Evolutionary conservation across 2,888 invertebrate species (phyloP).

Genomic region (Stenolophus ochropezus): DNA sequence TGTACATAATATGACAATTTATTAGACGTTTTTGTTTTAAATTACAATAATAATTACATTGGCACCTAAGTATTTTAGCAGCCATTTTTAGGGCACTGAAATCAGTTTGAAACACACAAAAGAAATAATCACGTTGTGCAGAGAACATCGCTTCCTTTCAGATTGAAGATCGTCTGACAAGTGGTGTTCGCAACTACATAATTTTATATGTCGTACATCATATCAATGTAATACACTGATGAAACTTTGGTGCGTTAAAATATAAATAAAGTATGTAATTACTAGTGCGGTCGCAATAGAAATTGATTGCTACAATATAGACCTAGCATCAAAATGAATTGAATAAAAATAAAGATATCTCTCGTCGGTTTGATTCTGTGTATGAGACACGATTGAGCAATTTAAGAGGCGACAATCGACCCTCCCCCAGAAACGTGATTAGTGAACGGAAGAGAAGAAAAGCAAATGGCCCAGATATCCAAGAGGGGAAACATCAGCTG

Average conservation of each 20-base stretch:
- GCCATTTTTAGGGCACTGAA: conserved; percentile 63
- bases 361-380: conserved; percentile 46
- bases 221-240: conserved; percentile 43
- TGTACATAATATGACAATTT: conserved; percentile 60
- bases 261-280: conserved; percentile 44
- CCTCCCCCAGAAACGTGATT: conserved; percentile 40
- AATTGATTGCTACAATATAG: conserved; percentile 5
- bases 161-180: conserved; percentile 38
- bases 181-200: conserved; percentile 55
- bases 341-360: not conserved
- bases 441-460: conserved; percentile 1
- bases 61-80: conserved; percentile 66
- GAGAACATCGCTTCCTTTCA: conserved; percentile 55
- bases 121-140: conserved; percentile 53
- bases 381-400: conserved; percentile 53
- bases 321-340: conserved; percentile 11
- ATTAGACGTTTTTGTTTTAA: conserved; percentile 61
- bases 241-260: conserved; percentile 56
- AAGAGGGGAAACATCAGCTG: conserved; percentile 24
- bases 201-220: conserved; percentile 38
- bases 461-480: conserved; percentile 15
- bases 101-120: conserved; percentile 57
- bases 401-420: conserved; percentile 14
- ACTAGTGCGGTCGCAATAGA: conserved; percentile 15
- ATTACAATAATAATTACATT: conserved; percentile 66